These are phyloP conservation scores for Coregonus suidteri DNA, from an alignment of 2,797 vertebrate genomes.

Conservation along the genomic window DNA sequence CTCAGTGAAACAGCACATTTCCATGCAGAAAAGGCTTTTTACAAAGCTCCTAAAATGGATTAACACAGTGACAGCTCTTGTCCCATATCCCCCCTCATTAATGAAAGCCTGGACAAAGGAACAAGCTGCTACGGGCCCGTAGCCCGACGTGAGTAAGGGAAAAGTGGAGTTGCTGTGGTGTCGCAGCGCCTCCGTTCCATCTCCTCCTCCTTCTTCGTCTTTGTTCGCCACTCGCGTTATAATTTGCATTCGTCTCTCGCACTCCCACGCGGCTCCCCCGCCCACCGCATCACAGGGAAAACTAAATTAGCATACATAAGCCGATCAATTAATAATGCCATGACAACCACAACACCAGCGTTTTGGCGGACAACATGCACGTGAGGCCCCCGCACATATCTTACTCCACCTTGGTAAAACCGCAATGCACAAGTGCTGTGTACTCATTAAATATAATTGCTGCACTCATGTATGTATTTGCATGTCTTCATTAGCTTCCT, in stretches of 20 bases:
- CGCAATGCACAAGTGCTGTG: too few species aligned
- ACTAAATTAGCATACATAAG: not conserved
- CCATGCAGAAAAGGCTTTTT: slow-evolving; percentile 21
- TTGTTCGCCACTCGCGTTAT: not conserved
- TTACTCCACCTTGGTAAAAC: too few species aligned
- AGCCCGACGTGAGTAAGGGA: slow-evolving; percentile 15
- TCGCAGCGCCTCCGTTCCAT: not conserved
- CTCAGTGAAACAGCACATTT: slow-evolving; percentile 14
- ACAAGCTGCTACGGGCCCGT: slow-evolving; percentile 5
- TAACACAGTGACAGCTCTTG: slow-evolving; percentile 15
- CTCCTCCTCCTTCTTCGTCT: not conserved
- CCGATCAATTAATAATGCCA: not conserved
- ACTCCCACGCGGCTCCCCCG: not conserved
- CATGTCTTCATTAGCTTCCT: too few species aligned
- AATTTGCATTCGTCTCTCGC: not conserved
- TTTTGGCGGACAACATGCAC: not conserved
- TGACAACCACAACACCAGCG: not conserved
- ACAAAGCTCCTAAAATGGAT: slow-evolving; percentile 30
- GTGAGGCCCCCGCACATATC: too few species aligned
- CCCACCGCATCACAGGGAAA: not conserved
- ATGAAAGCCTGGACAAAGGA: not conserved
- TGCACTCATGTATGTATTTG: too few species aligned
- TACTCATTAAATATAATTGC: too few species aligned
- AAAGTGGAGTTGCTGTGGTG: slow-evolving; percentile 13
- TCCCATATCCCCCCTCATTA: not conserved